Conservation (phyloP, 2,888 invertebrate species). For the Leptinotarsa tumamoca region DNA sequence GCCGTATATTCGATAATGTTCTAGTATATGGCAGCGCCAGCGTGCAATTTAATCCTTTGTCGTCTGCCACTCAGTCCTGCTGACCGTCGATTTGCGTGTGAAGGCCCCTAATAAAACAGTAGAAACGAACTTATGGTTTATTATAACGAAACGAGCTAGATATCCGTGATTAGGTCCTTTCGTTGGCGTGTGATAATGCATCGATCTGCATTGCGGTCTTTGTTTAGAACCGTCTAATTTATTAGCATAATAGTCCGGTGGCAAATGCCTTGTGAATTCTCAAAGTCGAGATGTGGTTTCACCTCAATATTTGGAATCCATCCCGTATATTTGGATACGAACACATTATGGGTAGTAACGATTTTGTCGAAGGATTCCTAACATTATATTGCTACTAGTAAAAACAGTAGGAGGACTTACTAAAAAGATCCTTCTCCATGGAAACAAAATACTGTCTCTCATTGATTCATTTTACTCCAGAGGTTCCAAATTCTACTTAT, state of each 20-base stretch:
- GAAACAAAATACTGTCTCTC: too few species aligned
- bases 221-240: conserved; percentile 67
- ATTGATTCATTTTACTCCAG: too few species aligned
- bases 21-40: neutral
- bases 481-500: too few species aligned
- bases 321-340: too few species aligned
- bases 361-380: too few species aligned
- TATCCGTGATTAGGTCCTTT: conserved; percentile 53
- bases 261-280: conserved; percentile 62
- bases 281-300: conserved; percentile 40
- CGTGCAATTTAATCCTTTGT: neutral
- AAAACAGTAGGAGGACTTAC: too few species aligned
- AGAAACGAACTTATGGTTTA: conserved; percentile 48
- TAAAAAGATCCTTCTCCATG: too few species aligned
- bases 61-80: conserved; percentile 14
- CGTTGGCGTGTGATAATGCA: conserved; percentile 61
- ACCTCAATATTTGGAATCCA: too few species aligned
- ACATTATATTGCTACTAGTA: too few species aligned
- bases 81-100: conserved; percentile 49
- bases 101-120: conserved; percentile 48
- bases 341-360: too few species aligned
- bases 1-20: neutral
- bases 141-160: conserved; percentile 51
- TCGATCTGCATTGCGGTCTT: conserved; percentile 67
- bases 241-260: conserved; percentile 62